These are phyloP conservation scores for Sussaba pulchella DNA, from an alignment of 2,888 invertebrate species.

Conservation along the genomic window DNA sequence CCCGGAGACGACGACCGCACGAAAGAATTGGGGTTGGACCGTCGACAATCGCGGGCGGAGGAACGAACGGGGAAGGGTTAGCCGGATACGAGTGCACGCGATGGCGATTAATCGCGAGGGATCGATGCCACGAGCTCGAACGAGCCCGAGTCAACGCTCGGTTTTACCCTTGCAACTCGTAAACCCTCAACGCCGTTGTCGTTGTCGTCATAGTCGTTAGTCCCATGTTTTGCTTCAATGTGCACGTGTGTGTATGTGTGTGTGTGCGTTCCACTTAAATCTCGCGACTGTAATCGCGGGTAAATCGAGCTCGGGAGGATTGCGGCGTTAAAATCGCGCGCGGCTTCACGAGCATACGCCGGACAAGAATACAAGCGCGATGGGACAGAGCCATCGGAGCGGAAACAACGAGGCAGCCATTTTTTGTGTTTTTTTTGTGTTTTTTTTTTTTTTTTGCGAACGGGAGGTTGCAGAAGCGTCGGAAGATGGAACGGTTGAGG, in stretches of 20 bases:
- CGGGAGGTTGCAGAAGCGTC: neutral
- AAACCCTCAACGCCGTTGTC: neutral
- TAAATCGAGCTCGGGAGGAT: conserved; percentile 50
- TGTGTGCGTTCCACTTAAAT: conserved; percentile 34
- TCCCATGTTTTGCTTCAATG: neutral
- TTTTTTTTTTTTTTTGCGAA: conserved; percentile 3
- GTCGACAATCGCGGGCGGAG: conserved; percentile 17
- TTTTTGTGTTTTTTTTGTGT: too few species aligned
- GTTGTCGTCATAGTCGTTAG: neutral
- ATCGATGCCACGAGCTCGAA: conserved; percentile 57
- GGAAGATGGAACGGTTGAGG: neutral
- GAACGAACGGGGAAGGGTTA: neutral
- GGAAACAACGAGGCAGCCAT: neutral
- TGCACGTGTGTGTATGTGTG: neutral
- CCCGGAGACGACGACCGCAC: too few species aligned
- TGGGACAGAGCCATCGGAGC: neutral
- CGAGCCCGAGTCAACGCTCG: neutral
- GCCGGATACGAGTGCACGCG: conserved; percentile 49
- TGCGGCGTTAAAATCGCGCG: conserved; percentile 6
- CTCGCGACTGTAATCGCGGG: conserved; percentile 14
- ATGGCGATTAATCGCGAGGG: conserved; percentile 63
- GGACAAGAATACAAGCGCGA: neutral
- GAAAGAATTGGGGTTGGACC: conserved; percentile 14
- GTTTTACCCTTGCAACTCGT: neutral
- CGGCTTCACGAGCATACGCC: neutral